Percentiles rank a stretch among this genome's conserved stretches.
phyloP scores from a whole-genome alignment of 2,797 vertebrate species.

The Galago senegalensis region DNA sequence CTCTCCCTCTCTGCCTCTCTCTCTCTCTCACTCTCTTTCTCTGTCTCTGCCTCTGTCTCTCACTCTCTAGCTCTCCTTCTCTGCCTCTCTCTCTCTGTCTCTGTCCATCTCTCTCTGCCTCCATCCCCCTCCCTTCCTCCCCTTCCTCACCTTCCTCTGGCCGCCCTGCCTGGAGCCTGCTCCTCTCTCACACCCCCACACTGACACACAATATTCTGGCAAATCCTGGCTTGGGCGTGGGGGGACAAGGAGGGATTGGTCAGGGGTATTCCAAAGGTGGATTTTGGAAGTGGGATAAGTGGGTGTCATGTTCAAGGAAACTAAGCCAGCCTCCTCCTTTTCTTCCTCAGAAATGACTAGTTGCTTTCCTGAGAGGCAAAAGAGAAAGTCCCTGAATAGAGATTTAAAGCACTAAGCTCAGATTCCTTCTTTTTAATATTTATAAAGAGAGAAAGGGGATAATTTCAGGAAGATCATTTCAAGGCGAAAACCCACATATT shows the following conservation, averaged over 20 bases:
- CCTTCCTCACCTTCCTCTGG: not conserved
- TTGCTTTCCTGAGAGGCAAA: constrained; percentile 79
- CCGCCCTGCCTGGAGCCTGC: not conserved
- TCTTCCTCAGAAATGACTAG: constrained; percentile 62
- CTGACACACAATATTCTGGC: not conserved
- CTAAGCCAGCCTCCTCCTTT: constrained; percentile 18
- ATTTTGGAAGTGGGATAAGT: not conserved
- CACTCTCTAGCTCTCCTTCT: not conserved
- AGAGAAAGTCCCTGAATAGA: constrained; percentile 78
- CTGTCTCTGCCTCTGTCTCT: not conserved
- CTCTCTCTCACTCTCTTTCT: not conserved
- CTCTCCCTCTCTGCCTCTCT: not conserved
- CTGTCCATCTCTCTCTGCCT: not conserved
- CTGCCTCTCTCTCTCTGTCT: not conserved
- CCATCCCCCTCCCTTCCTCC: not conserved
- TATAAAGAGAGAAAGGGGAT: constrained; percentile 85
- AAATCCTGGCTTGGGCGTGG: not conserved
- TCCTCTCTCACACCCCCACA: not conserved
- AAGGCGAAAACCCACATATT: constrained; percentile 85
- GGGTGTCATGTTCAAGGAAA: not conserved
- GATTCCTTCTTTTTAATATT: constrained; percentile 85
- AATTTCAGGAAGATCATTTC: constrained; percentile 86
- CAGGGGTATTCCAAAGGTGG: not conserved
- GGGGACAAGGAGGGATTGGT: not conserved
- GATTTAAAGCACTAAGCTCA: constrained; percentile 83